phyloP scores from a whole-genome alignment of 2,888 invertebrate genomes.

The Parnassius orleans region DNA sequence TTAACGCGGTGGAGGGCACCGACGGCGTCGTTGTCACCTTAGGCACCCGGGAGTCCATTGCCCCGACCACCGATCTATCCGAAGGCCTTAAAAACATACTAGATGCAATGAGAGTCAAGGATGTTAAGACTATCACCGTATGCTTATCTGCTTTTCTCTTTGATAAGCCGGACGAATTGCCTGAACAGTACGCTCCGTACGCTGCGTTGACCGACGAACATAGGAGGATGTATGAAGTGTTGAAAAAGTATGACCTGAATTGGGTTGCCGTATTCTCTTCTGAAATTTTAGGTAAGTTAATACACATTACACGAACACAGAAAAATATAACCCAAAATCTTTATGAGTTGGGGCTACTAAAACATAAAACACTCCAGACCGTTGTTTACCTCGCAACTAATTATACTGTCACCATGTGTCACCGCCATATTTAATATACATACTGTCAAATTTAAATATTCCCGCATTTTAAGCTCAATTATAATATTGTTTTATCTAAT shows the following conservation, averaged over 20 bases:
- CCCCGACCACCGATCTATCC: conserved; percentile 89
- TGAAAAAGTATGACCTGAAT: conserved; percentile 75
- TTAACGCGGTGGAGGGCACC: conserved; percentile 56
- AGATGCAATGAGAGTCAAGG: conserved; percentile 86
- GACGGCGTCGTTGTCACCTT: conserved; percentile 88
- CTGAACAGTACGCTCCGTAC: conserved; percentile 83
- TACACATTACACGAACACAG: background rate
- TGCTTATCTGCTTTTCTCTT: conserved; percentile 92
- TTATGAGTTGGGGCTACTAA: no score
- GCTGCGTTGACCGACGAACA: conserved; percentile 86
- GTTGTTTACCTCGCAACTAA: no score
- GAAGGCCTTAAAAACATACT: conserved; percentile 90
- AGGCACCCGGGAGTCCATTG: conserved; percentile 89
- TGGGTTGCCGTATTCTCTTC: conserved; percentile 91
- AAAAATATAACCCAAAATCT: no score
- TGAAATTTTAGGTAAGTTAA: conserved; percentile 85
- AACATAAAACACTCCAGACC: no score
- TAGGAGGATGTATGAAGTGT: conserved; percentile 83
- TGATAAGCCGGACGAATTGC: conserved; percentile 87
- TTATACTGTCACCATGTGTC: no score
- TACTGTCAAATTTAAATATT: no score
- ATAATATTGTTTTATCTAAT: no score
- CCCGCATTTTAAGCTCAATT: no score
- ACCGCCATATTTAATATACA: no score
- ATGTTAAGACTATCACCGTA: conserved; percentile 85